Evolutionary conservation across 2,113 vertebrate genomes (phyloP), one percentile per base, ranked within the genome.

Genomic region (Hiodon tergisus): DNA sequence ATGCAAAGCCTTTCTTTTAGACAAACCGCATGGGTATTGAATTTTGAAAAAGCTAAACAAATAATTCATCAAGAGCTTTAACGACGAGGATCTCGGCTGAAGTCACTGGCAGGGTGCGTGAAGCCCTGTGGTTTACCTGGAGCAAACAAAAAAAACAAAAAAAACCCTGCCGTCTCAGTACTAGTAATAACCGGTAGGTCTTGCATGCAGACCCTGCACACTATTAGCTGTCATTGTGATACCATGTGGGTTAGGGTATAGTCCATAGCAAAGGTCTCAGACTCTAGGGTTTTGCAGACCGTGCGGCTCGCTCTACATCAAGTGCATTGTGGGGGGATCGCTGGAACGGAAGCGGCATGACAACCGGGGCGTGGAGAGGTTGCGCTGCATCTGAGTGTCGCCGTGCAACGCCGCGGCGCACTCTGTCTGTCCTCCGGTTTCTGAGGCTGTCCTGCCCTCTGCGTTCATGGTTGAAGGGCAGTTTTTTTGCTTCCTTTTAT

Each of bases 331-430:
- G 13, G 9, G 59, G 71, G 55, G n/a, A 55, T 60, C 68, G n/a
- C 5, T n/a, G 66, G 8, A 54, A 10, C 58, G 4, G 5, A 9
- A 16, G 3, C 7, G 16, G 50, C 46, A 65, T 46, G 50, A 46
- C 17, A 63, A 47, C 51, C 67, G 7, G 62, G 63, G 62, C 16
- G 11, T 47, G 17, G n/a, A 13, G 4, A 59, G 57, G 62, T 50
- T 72, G 70, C 69, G 58, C 55, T 74, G 9, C 16, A n/a, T 31
- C 70, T 67, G 69, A n/a, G 76, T 71, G 69, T 46, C 62, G 16
- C 11, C 10, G 51, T 3, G 54, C 63, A 65, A 51, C 52, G 70
- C 31, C 66, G 11, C 17, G 4, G 52, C n/a, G 13, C 10, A 59
- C 14, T n/a, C 57, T 65, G 59, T 60, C 9, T 6, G 9, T 10